Percentiles rank a stretch among this genome's conserved stretches.
phyloP scores from a whole-genome alignment of 2,888 invertebrate genomes.

The Lasioglossum figueresi region DNA sequence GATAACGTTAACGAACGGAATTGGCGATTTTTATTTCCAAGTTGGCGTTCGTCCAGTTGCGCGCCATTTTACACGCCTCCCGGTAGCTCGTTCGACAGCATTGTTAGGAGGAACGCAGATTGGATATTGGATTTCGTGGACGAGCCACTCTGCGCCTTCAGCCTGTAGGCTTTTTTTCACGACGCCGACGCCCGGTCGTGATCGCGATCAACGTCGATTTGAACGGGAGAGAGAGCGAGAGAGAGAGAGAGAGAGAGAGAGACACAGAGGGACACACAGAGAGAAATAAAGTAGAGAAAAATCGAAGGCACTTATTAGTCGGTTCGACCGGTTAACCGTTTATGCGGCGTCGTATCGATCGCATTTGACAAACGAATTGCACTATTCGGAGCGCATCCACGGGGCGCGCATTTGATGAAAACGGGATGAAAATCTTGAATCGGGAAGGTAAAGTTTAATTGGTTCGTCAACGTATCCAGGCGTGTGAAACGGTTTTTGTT shows the following conservation, averaged over 20 bases:
- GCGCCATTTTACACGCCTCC: conserved; percentile 65
- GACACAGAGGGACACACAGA: no score
- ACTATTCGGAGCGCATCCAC: background rate
- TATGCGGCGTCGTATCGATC: background rate
- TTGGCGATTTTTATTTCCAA: conserved; percentile 73
- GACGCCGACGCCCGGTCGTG: background rate
- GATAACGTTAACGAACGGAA: conserved; percentile 73
- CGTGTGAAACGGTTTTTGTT: conserved; percentile 5
- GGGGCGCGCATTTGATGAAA: background rate
- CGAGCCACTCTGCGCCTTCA: conserved; percentile 45
- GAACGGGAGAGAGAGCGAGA: background rate
- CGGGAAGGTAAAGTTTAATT: conserved; percentile 17
- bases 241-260: background rate
- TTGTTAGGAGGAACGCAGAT: conserved; percentile 71
- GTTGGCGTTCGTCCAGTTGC: conserved; percentile 71
- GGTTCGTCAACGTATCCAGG: conserved; percentile 5
- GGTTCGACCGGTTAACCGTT: conserved; percentile 25
- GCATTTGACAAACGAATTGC: background rate
- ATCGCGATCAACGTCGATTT: conserved; percentile 20
- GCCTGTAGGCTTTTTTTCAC: conserved; percentile 17
- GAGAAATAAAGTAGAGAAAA: background rate
- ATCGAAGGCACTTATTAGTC: conserved; percentile 37
- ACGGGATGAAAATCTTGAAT: background rate
- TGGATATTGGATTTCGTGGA: conserved; percentile 70
- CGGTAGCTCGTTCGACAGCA: conserved; percentile 65